Conservation (phyloP, 2,113 vertebrate genomes). For the Laterallus jamaicensis region DNA sequence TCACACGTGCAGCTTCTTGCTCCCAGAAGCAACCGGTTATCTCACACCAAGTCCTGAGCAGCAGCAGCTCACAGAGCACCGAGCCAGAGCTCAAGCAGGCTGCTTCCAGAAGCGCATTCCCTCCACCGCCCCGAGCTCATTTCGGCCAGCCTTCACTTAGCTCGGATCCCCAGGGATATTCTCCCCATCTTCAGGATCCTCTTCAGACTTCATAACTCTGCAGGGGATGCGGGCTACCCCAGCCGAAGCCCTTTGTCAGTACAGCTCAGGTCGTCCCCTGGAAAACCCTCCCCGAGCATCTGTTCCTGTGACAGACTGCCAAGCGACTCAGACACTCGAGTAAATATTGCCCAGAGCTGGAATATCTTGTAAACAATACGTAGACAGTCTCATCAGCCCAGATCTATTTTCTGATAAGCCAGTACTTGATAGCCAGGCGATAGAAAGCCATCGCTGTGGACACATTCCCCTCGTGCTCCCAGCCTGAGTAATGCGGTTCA, state of each 20-base stretch:
- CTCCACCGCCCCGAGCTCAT: background rate
- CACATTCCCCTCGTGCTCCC: constrained; percentile 82
- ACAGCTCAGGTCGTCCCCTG: background rate
- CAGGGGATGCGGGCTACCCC: fast-evolving
- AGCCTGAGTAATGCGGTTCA: constrained; percentile 80
- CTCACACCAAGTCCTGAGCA: background rate
- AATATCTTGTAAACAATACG: constrained; percentile 77
- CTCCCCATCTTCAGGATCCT: constrained; percentile 72
- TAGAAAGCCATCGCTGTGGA: constrained; percentile 80
- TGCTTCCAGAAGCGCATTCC: background rate
- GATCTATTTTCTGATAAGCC: constrained; percentile 86
- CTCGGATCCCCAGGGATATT: constrained; percentile 8
- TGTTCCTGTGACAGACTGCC: background rate
- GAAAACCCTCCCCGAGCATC: background rate
- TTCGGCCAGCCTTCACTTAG: constrained; percentile 20
- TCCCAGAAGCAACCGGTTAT: background rate
- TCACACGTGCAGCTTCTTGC: constrained; percentile 63
- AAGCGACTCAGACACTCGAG: background rate
- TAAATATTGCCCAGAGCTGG: constrained; percentile 73
- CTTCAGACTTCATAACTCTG: constrained; percentile 74
- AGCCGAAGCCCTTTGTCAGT: background rate
- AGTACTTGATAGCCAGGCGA: constrained; percentile 81
- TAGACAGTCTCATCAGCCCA: constrained; percentile 76
- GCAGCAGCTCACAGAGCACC: background rate
- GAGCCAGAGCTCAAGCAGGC: background rate